These are phyloP conservation scores for Melinaea menophilus DNA, from an alignment of 2,888 invertebrate species.

Conservation along the genomic window DNA sequence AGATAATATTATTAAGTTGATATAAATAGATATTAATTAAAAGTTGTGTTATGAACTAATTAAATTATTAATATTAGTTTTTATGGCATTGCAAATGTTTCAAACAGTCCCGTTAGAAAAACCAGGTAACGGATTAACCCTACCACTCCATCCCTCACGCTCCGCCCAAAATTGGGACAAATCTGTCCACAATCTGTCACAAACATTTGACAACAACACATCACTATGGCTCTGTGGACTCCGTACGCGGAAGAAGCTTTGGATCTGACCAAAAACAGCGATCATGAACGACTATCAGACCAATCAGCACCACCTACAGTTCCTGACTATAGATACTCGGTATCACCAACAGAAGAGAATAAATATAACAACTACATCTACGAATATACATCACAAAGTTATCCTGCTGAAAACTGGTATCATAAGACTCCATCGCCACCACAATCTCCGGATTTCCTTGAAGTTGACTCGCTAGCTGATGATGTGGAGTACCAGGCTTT, in stretches of 20 bases:
- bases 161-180: conserved; percentile 30
- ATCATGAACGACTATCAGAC: conserved; percentile 39
- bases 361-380: conserved; percentile 19
- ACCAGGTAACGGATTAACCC: conserved; percentile 34
- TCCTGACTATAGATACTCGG: conserved; percentile 32
- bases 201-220: conserved; percentile 20
- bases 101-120: conserved; percentile 35
- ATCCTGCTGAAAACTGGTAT: conserved; percentile 41
- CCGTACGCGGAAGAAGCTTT: conserved; percentile 60
- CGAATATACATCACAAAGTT: conserved; percentile 38
- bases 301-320: conserved; percentile 31
- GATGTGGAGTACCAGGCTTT: conserved; percentile 84
- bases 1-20: no score
- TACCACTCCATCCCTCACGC: conserved; percentile 19
- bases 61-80: conserved; percentile 24
- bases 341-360: conserved; percentile 31
- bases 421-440: conserved; percentile 62
- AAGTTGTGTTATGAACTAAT: background rate
- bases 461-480: conserved; percentile 54
- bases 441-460: conserved; percentile 52
- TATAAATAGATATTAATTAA: no score
- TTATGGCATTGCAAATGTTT: conserved; percentile 20
- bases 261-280: conserved; percentile 51
- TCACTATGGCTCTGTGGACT: conserved; percentile 61
- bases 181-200: conserved; percentile 21